These are phyloP conservation scores for Drosophila ezoana DNA, from an alignment of 2,888 invertebrate species.

Conservation along the genomic window DNA sequence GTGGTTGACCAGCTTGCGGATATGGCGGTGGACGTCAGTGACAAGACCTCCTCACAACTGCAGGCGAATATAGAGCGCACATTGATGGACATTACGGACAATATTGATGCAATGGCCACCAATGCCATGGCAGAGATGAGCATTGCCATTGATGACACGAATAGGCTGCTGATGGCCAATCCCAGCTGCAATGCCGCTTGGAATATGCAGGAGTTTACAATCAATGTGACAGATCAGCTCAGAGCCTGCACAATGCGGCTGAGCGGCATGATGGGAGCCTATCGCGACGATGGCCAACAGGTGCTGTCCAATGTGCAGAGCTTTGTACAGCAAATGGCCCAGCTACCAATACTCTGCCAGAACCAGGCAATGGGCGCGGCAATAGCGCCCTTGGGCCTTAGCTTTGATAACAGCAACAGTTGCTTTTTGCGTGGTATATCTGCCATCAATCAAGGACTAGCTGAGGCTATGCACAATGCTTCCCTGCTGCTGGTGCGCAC, in stretches of 20 bases:
- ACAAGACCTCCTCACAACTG: conserved; percentile 57
- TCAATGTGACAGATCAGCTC: conserved; percentile 59
- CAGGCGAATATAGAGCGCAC: conserved; percentile 59
- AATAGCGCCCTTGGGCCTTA: conserved; percentile 28
- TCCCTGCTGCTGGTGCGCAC: conserved; percentile 60
- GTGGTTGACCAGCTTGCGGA: conserved; percentile 67
- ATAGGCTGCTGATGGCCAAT: conserved; percentile 52
- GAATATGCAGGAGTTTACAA: conserved; percentile 64
- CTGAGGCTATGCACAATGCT: conserved; percentile 63
- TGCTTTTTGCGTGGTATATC: conserved; percentile 71
- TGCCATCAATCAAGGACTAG: conserved; percentile 65
- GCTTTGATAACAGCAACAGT: conserved; percentile 37
- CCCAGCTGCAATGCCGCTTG: conserved; percentile 62
- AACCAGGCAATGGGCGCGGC: conserved; percentile 20
- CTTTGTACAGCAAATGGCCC: conserved; percentile 60
- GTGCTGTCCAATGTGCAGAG: conserved; percentile 49
- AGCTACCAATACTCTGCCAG: conserved; percentile 60
- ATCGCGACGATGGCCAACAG: conserved; percentile 45
- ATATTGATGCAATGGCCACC: conserved; percentile 62
- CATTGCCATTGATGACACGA: conserved; percentile 58
- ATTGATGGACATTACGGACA: conserved; percentile 37
- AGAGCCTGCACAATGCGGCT: conserved; percentile 57
- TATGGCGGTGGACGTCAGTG: conserved; percentile 62
- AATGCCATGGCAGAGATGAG: conserved; percentile 58
- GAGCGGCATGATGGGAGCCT: conserved; percentile 25